Evolutionary conservation across 2,888 invertebrate genomes (phyloP).

Genomic region (Aleiodes leptofemur): DNA sequence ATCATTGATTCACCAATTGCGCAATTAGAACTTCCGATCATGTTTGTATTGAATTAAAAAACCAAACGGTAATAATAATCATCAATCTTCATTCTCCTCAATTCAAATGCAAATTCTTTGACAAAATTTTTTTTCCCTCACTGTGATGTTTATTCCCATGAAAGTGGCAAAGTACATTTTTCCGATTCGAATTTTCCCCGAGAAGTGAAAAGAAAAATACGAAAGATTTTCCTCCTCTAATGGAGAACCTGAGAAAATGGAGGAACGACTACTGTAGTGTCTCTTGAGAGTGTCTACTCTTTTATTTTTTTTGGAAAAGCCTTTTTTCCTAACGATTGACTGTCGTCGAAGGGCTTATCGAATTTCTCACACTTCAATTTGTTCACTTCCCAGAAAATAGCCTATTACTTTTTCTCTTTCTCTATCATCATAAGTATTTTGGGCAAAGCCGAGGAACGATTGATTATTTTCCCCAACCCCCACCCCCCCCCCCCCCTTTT

Average conservation of each 20-base stretch:
- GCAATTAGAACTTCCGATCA: too few species aligned
- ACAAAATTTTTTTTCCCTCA: too few species aligned
- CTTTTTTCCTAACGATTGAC: not conserved
- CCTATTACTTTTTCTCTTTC: too few species aligned
- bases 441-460: too few species aligned
- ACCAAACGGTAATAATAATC: too few species aligned
- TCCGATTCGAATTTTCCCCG: not conserved
- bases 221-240: not conserved
- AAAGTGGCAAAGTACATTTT: not conserved
- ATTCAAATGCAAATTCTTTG: too few species aligned
- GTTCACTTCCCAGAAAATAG: not conserved
- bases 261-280: conserved; percentile 1
- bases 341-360: conserved; percentile 3
- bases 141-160: not conserved
- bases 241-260: not conserved
- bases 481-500: too few species aligned
- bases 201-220: not conserved
- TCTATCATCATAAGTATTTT: too few species aligned
- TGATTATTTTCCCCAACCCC: too few species aligned
- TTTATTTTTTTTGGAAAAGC: not conserved
- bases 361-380: conserved; percentile 5
- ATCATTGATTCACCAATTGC: too few species aligned
- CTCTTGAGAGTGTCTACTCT: conserved; percentile 3
- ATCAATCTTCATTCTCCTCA: too few species aligned
- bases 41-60: too few species aligned